phyloP scores from a whole-genome alignment of 1,140 invertebrate genomes.

The Bradysia coprophila region DNA sequence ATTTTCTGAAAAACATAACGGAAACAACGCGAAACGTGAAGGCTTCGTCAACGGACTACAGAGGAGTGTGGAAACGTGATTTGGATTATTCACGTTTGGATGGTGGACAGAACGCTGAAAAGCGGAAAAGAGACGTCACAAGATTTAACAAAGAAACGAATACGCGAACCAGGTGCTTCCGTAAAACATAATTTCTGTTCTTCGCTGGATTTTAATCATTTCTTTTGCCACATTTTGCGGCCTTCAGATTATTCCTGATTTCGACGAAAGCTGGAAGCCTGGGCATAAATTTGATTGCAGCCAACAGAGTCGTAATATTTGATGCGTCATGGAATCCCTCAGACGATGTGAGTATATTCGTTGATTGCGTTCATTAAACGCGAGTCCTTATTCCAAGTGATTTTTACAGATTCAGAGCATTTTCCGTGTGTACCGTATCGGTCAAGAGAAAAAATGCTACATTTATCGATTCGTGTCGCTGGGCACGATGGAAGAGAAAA shows the following conservation, averaged over 20 bases:
- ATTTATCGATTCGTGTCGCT: constrained; percentile 83
- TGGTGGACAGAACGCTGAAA: constrained; percentile 63
- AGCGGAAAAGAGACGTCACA: constrained; percentile 58
- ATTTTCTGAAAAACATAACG: constrained; percentile 65
- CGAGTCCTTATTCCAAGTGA: not conserved
- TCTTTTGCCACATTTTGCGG: not conserved
- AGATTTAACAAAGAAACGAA: constrained; percentile 70
- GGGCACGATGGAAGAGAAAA: constrained; percentile 97
- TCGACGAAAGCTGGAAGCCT: constrained; percentile 90
- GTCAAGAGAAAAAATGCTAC: constrained; percentile 85
- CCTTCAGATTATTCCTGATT: constrained; percentile 70
- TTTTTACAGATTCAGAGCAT: constrained; percentile 62
- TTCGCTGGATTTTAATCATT: not conserved
- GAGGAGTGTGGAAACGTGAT: constrained; percentile 51
- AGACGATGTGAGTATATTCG: constrained; percentile 52
- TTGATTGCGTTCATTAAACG: too few species aligned
- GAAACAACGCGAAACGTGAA: too few species aligned
- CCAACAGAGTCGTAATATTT: constrained; percentile 95
- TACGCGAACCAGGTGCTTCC: constrained; percentile 33
- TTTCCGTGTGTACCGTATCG: constrained; percentile 88
- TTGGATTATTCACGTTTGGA: constrained; percentile 85
- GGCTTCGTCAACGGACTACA: constrained; percentile 49
- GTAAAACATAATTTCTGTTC: not conserved
- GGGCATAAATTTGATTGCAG: constrained; percentile 87
- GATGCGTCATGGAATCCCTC: constrained; percentile 98